Base-by-base conservation (phyloP, 2,797 vertebrate species). In the Coilia nasus region DNA sequence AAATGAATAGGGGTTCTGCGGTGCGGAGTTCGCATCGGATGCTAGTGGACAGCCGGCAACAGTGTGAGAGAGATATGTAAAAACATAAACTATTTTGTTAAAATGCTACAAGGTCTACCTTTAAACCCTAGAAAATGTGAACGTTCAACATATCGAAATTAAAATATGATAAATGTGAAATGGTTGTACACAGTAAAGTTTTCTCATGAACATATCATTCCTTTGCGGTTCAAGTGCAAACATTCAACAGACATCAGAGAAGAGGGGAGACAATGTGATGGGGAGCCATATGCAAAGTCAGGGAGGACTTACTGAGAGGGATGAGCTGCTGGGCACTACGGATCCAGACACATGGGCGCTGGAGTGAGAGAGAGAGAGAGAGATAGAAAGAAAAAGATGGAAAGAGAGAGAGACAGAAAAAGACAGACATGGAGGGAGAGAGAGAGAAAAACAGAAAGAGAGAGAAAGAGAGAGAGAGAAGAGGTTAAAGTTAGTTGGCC, bases 281-380 rank as follows among this genome's bases (percentile, higher is more conserved):
- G 19, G 62, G 62, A 64, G 4, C 23, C 25, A 35, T 19, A 14
- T 17, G 14, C 3, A 15, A 14, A 35, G 31, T 17, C 5, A n/a
- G 35, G 31, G 25, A 62, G 44, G 46, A 46, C 31, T 75, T 78
- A 78, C 71, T 21, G 71, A 21, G 31, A 78, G 17, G 44, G 71
- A 78, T 44, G 71, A 78, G 71, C 35, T 78, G 71, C 71, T 78
- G 6, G 71, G 41, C 31, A 78, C 71, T 1, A 17, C 35, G 7
- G 71, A 78, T 44, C 71, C 71, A 44, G 71, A 78, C 35, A 44
- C 35, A 78, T 78, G 71, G 35, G 71, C 21, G 19, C 71, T 78
- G 19, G 17, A 59, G 57, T 21, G 4, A 75, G 67, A 75, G 71
- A 78, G 71, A 71, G 11, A 64, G 25, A 17, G 59, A n/a, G 44